Evolutionary conservation across 1,140 invertebrate species (phyloP), one percentile per base, ranked within the genome.

Genomic region (Heterodera schachtii): DNA sequence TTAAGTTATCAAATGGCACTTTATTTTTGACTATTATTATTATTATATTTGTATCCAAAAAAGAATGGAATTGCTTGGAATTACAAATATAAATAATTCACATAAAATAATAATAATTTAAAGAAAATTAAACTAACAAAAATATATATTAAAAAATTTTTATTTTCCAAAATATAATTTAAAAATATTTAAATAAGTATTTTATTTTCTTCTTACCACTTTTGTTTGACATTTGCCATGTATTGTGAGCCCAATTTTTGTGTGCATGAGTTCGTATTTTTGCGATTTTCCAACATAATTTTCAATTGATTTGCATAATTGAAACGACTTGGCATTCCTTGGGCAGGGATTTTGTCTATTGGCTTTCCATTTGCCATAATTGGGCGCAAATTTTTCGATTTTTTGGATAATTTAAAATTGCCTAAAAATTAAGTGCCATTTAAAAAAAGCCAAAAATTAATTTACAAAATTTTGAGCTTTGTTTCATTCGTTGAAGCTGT

Each of bases 391-490:
- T 7, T 19, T 21, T 4, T n/a, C 46, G 8, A 74, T 49, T 47
- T 49, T 47, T 9, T 49, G 19, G 52, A 74, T 43, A 19, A 43
- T 49, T 74, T 43, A 3, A 31, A 41, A 74, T 74, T 19, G n/a
- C 46, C 52, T 31, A 31, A 0, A 43, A 74, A 43, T 73, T 73
- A 1, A n/a, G 1, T n/a, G 3, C 6, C 31, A n/a, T 44, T 73
- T 11, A 57, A 74, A 74, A 31, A 31, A 0, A 31, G 0, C 31
- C 31, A 31, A 31, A 31, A 0, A 31, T 49, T 19, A 73, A 73
- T n/a, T 46, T 73, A 46, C 16, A 73, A 73, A 46, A 73, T 73
- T 73, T 73, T 73, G 11, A 73, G n/a, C 44, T 21, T 73, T 73
- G 47, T 73, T 21, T 21, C 4, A 73, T 73, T 73, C 19, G 31